These are phyloP conservation scores for Drosophila kohkoa DNA, from an alignment of 1,140 invertebrate genomes.

Conservation along the genomic window DNA sequence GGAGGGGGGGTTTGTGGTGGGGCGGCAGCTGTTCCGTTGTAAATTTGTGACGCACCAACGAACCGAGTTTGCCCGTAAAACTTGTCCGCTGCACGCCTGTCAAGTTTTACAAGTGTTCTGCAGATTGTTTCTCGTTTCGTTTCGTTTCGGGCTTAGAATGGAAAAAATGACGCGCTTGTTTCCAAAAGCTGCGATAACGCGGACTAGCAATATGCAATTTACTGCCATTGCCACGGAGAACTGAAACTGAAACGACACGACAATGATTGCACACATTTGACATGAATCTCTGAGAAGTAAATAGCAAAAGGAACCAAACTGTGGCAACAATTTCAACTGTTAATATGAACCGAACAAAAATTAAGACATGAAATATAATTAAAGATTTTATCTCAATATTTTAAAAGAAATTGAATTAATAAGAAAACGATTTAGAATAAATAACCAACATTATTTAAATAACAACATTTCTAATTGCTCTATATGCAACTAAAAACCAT, in stretches of 20 bases:
- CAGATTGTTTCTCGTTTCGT: constrained; percentile 67
- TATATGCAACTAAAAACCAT: too few relatives aligned
- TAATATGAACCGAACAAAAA: neutral
- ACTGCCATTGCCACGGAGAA: constrained; percentile 7
- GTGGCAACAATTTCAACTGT: neutral
- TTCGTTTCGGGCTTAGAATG: constrained; percentile 32
- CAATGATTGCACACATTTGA: constrained; percentile 16
- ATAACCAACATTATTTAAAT: too few relatives aligned
- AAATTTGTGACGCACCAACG: constrained; percentile 65
- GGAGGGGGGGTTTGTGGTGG: constrained; percentile 20
- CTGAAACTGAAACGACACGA: neutral
- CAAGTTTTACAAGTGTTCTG: constrained; percentile 80
- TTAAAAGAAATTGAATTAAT: too few relatives aligned
- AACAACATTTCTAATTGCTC: too few relatives aligned
- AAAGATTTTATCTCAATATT: too few relatives aligned
- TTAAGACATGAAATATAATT: too few relatives aligned
- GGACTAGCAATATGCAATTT: constrained; percentile 70
- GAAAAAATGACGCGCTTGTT: constrained; percentile 58
- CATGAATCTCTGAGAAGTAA: constrained; percentile 2
- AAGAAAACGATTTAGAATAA: too few relatives aligned
- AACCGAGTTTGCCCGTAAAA: constrained; percentile 62
- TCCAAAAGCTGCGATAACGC: constrained; percentile 59
- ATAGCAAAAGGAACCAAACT: neutral
- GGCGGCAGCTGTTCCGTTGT: constrained; percentile 52
- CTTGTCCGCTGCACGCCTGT: constrained; percentile 79